Evolutionary conservation across 2,888 invertebrate genomes (phyloP), one percentile per base, ranked within the genome.

Genomic region (Perizoma affinitatum): DNA sequence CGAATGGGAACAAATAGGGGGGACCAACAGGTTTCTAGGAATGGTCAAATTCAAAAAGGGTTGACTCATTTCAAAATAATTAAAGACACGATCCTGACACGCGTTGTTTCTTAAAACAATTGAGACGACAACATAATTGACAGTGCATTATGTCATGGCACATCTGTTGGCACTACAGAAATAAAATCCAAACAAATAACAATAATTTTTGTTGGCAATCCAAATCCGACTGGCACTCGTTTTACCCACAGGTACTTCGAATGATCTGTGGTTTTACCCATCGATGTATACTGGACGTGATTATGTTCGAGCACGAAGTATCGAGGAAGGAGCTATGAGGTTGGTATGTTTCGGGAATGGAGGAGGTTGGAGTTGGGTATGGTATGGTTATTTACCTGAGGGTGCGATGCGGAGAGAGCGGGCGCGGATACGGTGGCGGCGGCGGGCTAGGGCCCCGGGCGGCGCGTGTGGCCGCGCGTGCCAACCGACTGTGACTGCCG

Each of bases 401-500:
- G 75, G 74, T 78, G 75, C 67, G 82, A 74, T 71, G 75, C 73
- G 75, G 70, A 70, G 71, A 69, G 78, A 74, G 84, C 76, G 81
- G 76, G 63, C 71, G 85, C 83, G 80, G 78, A 61, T 71, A 76
- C 75, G 76, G 76, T 73, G 78, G 71, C 65, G 73, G 83, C 78
- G 80, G 77, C 61, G 72, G 73, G 80, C 79, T 76, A 75, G 78
- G 78, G 84, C 85, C 84, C 86, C 86, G 78, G 73, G 71, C 70
- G 78, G 86, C 90, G 88, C 91, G 91, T 88, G 84, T 88, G 84
- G 79, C 86, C 90, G 85, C 89, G 84, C 84, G 80, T 84, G 87
- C 87, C 87, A 84, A 80, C 88, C 84, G 87, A 84, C 70, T 78
- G 78, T 80, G 75, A 90, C 90, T 90, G 90, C 89, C 54, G 54